Conservation (phyloP, 1,140 invertebrate species). For the Drosophila navojoa region DNA sequence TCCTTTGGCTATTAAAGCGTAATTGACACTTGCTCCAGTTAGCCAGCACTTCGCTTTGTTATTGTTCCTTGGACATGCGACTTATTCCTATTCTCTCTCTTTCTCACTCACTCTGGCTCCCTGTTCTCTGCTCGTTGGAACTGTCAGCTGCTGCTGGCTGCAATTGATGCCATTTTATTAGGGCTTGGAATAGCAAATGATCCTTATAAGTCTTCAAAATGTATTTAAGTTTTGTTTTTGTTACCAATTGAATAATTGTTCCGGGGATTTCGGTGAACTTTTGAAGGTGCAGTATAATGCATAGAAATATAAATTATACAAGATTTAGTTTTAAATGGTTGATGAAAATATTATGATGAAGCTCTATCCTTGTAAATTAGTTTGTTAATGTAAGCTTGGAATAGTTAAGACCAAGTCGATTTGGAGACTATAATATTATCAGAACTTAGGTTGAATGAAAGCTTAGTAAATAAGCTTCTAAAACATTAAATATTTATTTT, state of each 20-base stretch:
- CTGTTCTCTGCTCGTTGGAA: neutral
- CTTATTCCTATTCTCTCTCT: neutral
- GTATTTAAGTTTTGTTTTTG: neutral
- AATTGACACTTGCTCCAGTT: conserved; percentile 75
- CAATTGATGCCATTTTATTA: conserved; percentile 10
- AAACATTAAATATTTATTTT: no score
- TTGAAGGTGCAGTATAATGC: no score
- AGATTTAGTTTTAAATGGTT: no score
- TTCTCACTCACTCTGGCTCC: neutral
- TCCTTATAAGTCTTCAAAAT: neutral
- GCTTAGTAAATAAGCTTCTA: no score
- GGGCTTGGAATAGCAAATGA: neutral
- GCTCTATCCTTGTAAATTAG: no score
- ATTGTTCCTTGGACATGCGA: conserved; percentile 13
- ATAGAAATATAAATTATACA: no score
- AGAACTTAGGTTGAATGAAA: no score
- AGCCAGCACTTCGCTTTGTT: conserved; percentile 26
- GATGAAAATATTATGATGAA: no score
- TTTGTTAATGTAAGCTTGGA: no score
- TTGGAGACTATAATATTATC: no score
- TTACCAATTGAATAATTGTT: no score
- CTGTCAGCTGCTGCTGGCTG: conserved; percentile 15
- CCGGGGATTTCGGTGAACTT: neutral
- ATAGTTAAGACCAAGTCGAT: no score
- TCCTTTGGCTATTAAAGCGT: conserved; percentile 77